Base-by-base conservation (phyloP, 2,888 invertebrate genomes). In the Andricus quercusramuli region DNA sequence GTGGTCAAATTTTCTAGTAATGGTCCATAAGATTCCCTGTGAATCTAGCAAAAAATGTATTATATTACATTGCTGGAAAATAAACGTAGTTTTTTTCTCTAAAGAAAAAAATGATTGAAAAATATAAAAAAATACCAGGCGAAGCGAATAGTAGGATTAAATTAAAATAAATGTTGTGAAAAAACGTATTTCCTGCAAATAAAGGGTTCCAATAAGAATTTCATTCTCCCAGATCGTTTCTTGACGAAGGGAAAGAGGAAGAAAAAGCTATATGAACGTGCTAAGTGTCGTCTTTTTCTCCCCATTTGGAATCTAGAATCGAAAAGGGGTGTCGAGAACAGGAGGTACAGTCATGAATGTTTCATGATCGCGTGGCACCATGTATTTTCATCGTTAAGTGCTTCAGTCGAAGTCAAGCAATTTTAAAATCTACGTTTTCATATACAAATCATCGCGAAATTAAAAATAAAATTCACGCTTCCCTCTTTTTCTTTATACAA, bases 291-390 rank as follows among this genome's bases (percentile, higher is more conserved):
- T 56, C n/a, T 56, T 20, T n/a, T n/a, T 78, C 78, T 67, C 67
- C 78, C 78, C 80, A 78, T 80, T 79, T 77, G 29, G 51, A 77
- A 51, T 78, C 66, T 56, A 47, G 51, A 44, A 37, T 65, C 66
- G 56, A 44, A 32, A 78, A 62, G 47, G 37, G 68, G 47, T 77
- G 74, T 65, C 76, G 70, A 37, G 78, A 77, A 78, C 32, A 51
- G 41, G 44, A 65, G 51, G 56, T 56, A 77, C 79, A 51, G 77
- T 82, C 85, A 88, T 89, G 87, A 89, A 88, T 89, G 85, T 88
- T 89, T 89, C 87, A 88, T 88, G 89, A 88, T 25, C 62, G 9
- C 65, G 32, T 62, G 15, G 25, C 13, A 62, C 62, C 25, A 62
- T 62, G 25, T 62, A 62, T 29, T 62, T 62, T 25, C n/a, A 11